Evolutionary conservation across 2,797 vertebrate genomes (phyloP).

Genomic region (Trematomus bernacchii): DNA sequence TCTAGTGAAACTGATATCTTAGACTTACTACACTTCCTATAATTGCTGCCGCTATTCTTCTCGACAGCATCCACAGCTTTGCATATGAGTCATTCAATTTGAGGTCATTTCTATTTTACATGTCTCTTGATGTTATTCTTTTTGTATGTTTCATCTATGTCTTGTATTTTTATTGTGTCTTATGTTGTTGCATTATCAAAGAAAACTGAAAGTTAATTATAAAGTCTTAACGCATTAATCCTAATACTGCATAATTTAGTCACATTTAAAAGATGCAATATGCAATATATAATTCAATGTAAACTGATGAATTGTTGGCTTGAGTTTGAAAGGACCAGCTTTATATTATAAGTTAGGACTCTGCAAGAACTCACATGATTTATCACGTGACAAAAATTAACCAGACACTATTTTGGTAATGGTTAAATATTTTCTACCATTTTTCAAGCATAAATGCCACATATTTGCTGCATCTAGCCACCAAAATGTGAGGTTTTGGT

Average conservation of each 20-base stretch:
- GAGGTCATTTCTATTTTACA: conserved; percentile 1
- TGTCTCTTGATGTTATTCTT: neutral
- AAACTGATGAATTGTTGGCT: neutral
- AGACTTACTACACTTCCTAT: conserved; percentile 1
- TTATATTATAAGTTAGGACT: neutral
- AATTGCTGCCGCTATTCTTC: neutral
- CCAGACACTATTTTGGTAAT: neutral
- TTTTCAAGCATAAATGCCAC: neutral
- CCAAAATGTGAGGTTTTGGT: conserved; percentile 13
- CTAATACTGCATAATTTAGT: too few relatives aligned
- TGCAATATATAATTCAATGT: neutral
- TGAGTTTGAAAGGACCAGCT: neutral
- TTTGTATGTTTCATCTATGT: neutral
- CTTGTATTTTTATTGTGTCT: neutral
- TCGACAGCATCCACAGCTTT: neutral
- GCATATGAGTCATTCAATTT: neutral
- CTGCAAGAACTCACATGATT: neutral
- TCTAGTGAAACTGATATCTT: conserved; percentile 14
- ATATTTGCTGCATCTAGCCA: neutral
- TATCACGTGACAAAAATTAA: neutral
- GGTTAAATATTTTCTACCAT: too few relatives aligned
- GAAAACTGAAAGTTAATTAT: neutral
- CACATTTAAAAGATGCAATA: neutral
- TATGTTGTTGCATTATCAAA: neutral
- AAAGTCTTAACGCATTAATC: neutral